Evolutionary conservation across 2,113 vertebrate genomes (phyloP).

Genomic region (Oriolus oriolus): DNA sequence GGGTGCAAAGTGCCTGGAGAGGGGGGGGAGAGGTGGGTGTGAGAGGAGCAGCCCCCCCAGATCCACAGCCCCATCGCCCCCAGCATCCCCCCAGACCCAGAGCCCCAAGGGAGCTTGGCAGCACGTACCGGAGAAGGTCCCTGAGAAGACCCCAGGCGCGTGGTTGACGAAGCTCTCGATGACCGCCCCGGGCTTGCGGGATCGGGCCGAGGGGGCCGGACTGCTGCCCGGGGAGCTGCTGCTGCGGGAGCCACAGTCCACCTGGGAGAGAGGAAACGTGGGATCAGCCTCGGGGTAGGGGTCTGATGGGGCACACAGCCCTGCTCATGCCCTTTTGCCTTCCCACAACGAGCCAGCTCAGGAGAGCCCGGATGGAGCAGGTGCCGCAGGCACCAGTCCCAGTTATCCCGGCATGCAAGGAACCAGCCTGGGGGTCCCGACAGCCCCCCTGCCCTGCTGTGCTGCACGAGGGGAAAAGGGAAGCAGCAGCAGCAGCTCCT

Average conservation of each 20-base stretch:
- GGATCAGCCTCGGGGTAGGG: background rate
- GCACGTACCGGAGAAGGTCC: conserved; percentile 91
- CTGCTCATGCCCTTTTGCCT: too few relatives aligned
- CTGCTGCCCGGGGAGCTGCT: conserved; percentile 61
- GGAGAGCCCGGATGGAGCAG: background rate
- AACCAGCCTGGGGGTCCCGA: accelerated
- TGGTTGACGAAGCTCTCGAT: conserved; percentile 97
- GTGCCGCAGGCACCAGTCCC: background rate
- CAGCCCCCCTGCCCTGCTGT: accelerated
- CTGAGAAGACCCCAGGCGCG: conserved; percentile 94
- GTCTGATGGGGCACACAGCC: background rate
- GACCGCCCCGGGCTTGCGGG: conserved; percentile 90
- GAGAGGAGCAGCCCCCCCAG: background rate
- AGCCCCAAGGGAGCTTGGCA: accelerated
- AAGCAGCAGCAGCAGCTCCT: background rate
- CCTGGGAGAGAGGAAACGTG: conserved; percentile 25
- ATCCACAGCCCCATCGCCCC: too few relatives aligned
- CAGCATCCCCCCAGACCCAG: accelerated
- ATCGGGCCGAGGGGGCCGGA: conserved; percentile 70
- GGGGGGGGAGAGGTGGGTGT: accelerated
- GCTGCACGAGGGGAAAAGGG: accelerated
- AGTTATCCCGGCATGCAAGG: background rate
- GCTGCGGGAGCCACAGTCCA: conserved; percentile 75
- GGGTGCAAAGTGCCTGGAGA: conserved; percentile 94
- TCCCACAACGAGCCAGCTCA: accelerated